Evolutionary conservation across 1,140 invertebrate species (phyloP), one percentile per base, ranked within the genome.

Genomic region (Ceratosolen fusciceps): DNA sequence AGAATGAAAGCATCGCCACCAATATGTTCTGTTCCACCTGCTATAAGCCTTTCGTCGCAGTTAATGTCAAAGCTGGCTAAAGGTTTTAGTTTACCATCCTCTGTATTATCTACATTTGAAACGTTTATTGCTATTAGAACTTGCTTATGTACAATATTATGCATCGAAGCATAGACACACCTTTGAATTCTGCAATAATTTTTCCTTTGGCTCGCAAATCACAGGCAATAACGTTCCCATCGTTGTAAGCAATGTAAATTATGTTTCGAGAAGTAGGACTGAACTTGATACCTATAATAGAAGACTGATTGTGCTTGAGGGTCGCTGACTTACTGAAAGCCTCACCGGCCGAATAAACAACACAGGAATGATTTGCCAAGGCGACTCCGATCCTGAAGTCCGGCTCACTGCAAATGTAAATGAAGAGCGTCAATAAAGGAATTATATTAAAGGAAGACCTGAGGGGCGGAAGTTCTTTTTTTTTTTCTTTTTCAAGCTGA

Each of bases 61-160:
- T 94, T 95, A 1, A 96, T 87, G 85, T 97, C 96, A 89, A 97
- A 95, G 84, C 93, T 93, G 21, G 92, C 91, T 43, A 96, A 88
- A 47, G 92, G 89, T 87, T 93, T 93, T 5, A 87, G 81, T 79
- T 88, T 89, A 8, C 88, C 83, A 56, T 90, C 85, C 14, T 91
- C 88, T 24, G 88, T 87, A 31, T 87, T 87, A 86, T 92, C 91
- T 92, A 74, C 37, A 34, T 62, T 78, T 56, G n/a, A 8, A 67
- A 73, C 14, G 71, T n/a, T n/a, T 52, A 82, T 76, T 19, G 1
- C 39, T 68, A 81, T 77, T 60, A 83, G 84, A 54, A 81, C 60
- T 47, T 31, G 39, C 1, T 47, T 10, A 5, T 47, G 26, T 26
- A 4, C 67, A 68, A 9, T 47, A 70, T 9, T 47, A 8, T 83